Conservation (phyloP, 2,797 vertebrate species). For the Dicrostonyx torquatus region DNA sequence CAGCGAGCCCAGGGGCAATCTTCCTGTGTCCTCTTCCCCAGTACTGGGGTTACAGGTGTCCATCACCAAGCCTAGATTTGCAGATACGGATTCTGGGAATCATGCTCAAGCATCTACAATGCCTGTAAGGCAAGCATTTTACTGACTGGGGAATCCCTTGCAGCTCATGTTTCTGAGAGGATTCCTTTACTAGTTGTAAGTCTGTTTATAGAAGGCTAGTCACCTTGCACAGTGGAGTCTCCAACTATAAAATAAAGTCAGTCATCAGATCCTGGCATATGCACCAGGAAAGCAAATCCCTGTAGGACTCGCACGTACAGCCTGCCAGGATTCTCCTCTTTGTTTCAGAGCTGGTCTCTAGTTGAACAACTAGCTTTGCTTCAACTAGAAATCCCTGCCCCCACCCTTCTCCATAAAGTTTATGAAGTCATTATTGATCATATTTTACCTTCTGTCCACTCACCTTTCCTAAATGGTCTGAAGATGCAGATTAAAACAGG, state of each 20-base stretch:
- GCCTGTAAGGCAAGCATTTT: neutral
- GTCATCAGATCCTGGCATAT: neutral
- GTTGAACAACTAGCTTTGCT: neutral
- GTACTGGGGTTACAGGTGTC: neutral
- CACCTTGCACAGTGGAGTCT: neutral
- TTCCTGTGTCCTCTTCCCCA: neutral
- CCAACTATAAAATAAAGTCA: neutral
- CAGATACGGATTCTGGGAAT: neutral
- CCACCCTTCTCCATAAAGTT: neutral
- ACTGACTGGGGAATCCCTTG: neutral
- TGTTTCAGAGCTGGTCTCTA: neutral
- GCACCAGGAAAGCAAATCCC: neutral
- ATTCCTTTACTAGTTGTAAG: neutral
- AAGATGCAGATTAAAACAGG: neutral
- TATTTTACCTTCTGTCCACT: neutral
- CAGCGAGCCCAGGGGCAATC: neutral
- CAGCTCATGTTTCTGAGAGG: neutral
- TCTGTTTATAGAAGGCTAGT: neutral
- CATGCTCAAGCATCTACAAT: neutral
- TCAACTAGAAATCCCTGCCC: neutral
- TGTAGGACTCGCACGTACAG: neutral
- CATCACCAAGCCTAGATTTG: neutral
- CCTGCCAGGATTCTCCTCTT: neutral
- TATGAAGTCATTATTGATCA: neutral
- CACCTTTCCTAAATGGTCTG: neutral